Evolutionary conservation across 1,140 invertebrate genomes (phyloP), one percentile per base, ranked within the genome.

Genomic region (Drosophila sechellia): DNA sequence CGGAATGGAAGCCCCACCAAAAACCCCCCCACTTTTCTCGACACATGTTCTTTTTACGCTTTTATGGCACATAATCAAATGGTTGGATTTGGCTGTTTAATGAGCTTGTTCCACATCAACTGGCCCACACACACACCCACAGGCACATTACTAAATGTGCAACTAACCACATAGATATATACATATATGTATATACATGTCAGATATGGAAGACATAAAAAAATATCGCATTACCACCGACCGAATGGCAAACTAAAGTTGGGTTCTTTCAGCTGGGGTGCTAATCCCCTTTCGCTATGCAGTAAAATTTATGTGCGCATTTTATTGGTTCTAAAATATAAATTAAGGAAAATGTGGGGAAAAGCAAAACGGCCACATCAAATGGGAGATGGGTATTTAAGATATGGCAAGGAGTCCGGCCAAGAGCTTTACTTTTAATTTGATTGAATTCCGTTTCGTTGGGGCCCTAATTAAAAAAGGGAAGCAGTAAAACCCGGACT

Each of bases 61-160:
- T 80, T 87, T 70, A 81, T 66, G 57, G 43, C 56, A 52, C 78
- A 78, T 68, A 74, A 86, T 81, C 81, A 70, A 78, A 81, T 81
- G 60, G 57, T 52, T 60, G 78, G 78, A 87, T 77, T 81, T 87
- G 75, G 54, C 69, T 78, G 49, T 81, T 87, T 86, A 86, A 86
- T 86, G 83, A 86, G 83, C 64, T 81, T 81, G 64, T 87, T 75
- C 72, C 74, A 75, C 78, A 86, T 71, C 77, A 61, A 58, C 55
- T 52, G 49, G 22, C 40, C 31, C 43, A 39, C 37, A 46, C 42
- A 40, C 46, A 40, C 5, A 17, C 17, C 35, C 25, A 45, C 42
- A n/a, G n/a, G n/a, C n/a, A 35, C n/a, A 31, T 6, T 31, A 8
- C 27, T 8, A 31, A 6, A 3, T 10, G 6, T 31, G 31, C 1